Evolutionary conservation across 2,888 invertebrate genomes (phyloP).

Genomic region (Epinotia brunnichana): DNA sequence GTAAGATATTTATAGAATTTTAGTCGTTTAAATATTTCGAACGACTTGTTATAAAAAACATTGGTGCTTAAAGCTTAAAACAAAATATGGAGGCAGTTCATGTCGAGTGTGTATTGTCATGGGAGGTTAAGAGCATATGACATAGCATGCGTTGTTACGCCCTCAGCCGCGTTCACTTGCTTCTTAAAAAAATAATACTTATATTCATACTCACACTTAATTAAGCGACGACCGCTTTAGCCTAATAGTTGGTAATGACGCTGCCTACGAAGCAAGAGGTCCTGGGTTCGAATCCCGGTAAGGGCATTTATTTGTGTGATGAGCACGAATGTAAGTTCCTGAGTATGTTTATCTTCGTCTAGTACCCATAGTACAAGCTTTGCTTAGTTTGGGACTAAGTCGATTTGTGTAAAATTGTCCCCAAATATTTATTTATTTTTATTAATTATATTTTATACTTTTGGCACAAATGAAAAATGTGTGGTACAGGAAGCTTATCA

Average conservation of each 20-base stretch:
- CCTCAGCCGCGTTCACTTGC: constrained; percentile 63
- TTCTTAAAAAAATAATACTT: constrained; percentile 44
- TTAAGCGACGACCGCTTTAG: too few species aligned
- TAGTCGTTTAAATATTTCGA: constrained; percentile 84
- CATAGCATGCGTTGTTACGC: constrained; percentile 83
- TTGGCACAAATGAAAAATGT: not conserved
- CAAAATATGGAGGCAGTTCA: constrained; percentile 72
- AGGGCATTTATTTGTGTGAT: too few species aligned
- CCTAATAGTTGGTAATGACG: too few species aligned
- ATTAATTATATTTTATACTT: not conserved
- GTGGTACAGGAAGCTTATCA: too few species aligned
- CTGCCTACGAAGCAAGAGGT: too few species aligned
- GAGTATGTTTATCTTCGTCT: too few species aligned
- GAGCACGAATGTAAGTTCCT: too few species aligned
- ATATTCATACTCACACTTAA: not conserved
- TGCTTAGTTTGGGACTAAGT: too few species aligned
- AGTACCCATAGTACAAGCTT: too few species aligned
- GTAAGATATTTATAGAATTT: constrained; percentile 84
- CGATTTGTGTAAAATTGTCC: too few species aligned
- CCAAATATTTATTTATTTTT: too few species aligned
- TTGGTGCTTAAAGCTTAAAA: constrained; percentile 83
- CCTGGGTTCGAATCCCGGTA: too few species aligned
- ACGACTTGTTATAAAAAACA: constrained; percentile 84
- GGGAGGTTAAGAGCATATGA: constrained; percentile 78
- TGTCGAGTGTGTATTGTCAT: constrained; percentile 80